Evolutionary conservation across 2,797 vertebrate genomes (phyloP).

Genomic region (Cuculus canorus): DNA sequence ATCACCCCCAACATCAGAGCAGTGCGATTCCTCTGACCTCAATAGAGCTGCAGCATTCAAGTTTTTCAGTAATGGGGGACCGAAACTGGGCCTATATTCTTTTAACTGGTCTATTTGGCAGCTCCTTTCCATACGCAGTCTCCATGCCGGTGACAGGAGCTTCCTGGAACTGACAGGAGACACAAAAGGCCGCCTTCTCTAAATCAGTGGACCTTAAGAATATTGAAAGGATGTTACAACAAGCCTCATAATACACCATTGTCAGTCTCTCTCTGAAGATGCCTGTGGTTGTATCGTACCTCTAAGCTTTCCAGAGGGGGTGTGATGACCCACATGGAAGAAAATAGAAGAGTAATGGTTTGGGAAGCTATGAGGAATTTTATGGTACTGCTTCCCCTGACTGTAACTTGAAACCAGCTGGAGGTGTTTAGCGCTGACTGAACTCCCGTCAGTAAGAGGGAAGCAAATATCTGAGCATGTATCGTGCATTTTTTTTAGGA

Average conservation of each 20-base stretch:
- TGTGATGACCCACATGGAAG: constrained; percentile 45
- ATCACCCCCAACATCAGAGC: neutral
- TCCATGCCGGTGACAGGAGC: constrained; percentile 62
- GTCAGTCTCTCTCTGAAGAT: constrained; percentile 55
- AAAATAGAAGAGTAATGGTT: constrained; percentile 60
- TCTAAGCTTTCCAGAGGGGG: constrained; percentile 41
- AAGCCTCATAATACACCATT: constrained; percentile 57
- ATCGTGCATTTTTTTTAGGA: neutral
- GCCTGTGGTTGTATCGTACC: constrained; percentile 36
- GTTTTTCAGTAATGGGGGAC: constrained; percentile 36
- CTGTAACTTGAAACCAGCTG: constrained; percentile 43
- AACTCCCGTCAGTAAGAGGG: neutral
- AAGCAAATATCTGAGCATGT: neutral
- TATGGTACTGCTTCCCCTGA: neutral
- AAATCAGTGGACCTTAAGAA: constrained; percentile 66
- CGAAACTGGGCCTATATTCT: constrained; percentile 36
- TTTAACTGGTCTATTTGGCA: constrained; percentile 61
- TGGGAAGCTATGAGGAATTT: constrained; percentile 56
- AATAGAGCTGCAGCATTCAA: constrained; percentile 30
- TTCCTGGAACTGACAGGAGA: constrained; percentile 65
- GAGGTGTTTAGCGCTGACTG: neutral
- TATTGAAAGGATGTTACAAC: constrained; percentile 66
- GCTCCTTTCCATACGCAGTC: constrained; percentile 57
- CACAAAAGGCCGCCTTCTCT: constrained; percentile 64
- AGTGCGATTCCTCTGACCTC: constrained; percentile 44